Evolutionary conservation across 2,888 invertebrate species (phyloP), one percentile per base, ranked within the genome.

Genomic region (Horisme vitalbata): DNA sequence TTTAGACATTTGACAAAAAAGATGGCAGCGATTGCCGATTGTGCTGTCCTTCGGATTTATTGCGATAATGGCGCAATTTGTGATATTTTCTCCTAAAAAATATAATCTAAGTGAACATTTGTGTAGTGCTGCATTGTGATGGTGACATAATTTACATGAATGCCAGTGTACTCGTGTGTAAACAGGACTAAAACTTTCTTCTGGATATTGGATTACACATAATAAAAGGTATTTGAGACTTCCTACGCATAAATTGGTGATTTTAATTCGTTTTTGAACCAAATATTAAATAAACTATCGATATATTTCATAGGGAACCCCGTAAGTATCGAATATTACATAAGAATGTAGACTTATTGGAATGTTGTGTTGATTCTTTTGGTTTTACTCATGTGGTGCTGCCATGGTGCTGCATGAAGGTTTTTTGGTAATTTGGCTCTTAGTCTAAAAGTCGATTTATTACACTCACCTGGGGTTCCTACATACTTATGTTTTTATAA

Each of bases 1-100:
- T 82, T 85, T 82, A 88, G 86, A 86, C 84, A 86, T 89, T 88
- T 89, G 89, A 88, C 87, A 88, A 87, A 88, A 89, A 89, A 89
- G 88, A 89, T 89, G 89, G 89, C 88, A 88, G 87, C 87, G 87
- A 81, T 72, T 75, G 88, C 83, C 81, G 87, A 83, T 82, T 80
- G 83, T 85, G n/a, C n/a, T 80, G 88, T 84, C 79, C 81, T 77
- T 83, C 81, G 84, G 76, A 70, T 81, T 80, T 85, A 81, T 79
- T 84, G 84, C 81, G 75, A 89, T 86, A 89, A 89, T 89, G 89
- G 82, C 85, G 87, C 81, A 84, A 80, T 83, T 83, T 83, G 87
- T 87, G 87, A 87, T 85, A 83, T 79, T 80, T 85, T 83, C 86
- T 84, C 84, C 72, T 74, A 77, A 79, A 80, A 76, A 76, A 78